Evolutionary conservation across 92 coral and sea anemone genomes (phyloP).

Genomic region (Porites evermanni): DNA sequence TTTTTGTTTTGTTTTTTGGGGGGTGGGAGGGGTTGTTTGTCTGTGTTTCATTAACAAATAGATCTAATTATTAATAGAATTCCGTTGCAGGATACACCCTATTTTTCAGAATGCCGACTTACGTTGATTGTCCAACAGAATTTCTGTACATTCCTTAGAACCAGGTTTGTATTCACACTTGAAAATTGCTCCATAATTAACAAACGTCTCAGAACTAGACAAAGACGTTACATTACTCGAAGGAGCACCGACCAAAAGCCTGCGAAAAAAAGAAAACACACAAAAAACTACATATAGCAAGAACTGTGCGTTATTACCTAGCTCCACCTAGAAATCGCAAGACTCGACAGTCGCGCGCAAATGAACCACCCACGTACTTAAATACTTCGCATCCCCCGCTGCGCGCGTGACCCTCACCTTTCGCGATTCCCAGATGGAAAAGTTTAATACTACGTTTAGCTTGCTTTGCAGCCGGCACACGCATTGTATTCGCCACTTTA

Average conservation of each 20-base stretch:
- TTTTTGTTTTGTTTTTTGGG: no score
- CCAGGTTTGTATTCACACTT: conserved; percentile 52
- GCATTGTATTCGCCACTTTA: no score
- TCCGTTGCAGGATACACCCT: no score
- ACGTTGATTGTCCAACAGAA: conserved; percentile 32
- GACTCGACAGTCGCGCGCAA: not conserved
- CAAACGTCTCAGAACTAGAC: conserved; percentile 32
- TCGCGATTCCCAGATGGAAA: no score
- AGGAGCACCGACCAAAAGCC: conserved; percentile 79
- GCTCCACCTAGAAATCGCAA: not conserved
- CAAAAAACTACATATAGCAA: not conserved
- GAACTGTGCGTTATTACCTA: not conserved
- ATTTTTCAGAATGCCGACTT: not conserved
- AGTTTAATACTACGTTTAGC: no score
- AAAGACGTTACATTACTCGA: conserved; percentile 62
- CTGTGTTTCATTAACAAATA: not conserved
- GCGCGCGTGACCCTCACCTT: no score
- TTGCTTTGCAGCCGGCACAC: no score
- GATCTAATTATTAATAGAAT: not conserved
- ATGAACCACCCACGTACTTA: no score
- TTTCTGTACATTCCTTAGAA: conserved; percentile 26
- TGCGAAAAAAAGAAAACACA: not conserved
- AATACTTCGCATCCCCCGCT: no score
- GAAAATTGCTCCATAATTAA: conserved; percentile 68
- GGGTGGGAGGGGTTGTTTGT: no score